phyloP scores from a whole-genome alignment of 2,888 invertebrate genomes.

The Cyrtodaria siliqua region DNA sequence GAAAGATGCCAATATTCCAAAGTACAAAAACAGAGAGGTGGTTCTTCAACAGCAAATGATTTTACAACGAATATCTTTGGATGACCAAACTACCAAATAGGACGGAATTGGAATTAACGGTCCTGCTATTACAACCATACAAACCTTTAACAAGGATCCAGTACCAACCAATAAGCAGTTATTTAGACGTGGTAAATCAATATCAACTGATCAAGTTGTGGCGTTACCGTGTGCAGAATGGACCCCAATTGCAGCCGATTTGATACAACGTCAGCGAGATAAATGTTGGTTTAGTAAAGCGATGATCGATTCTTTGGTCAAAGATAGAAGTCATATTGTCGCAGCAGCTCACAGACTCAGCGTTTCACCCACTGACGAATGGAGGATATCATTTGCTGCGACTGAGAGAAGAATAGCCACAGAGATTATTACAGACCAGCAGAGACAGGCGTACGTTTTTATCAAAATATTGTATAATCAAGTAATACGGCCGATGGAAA shows the following conservation, averaged over 20 bases:
- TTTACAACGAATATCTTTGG: too few species aligned
- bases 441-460: slow-evolving; percentile 47
- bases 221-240: slow-evolving; percentile 37
- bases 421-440: slow-evolving; percentile 40
- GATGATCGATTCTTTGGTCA: slow-evolving; percentile 13
- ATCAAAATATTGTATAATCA: slow-evolving; percentile 47
- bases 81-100: too few species aligned
- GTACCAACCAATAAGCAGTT: too few species aligned
- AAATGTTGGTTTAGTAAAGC: slow-evolving; percentile 20
- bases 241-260: slow-evolving; percentile 30
- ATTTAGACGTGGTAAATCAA: too few species aligned
- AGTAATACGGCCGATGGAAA: slow-evolving; percentile 4
- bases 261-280: slow-evolving; percentile 17
- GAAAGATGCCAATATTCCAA: too few species aligned
- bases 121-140: too few species aligned
- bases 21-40: too few species aligned
- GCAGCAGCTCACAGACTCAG: slow-evolving; percentile 32
- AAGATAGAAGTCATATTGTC: slow-evolving; percentile 40
- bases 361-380: slow-evolving; percentile 31
- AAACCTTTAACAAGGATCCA: too few species aligned
- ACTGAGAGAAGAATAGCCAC: slow-evolving; percentile 38
- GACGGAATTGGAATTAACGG: too few species aligned
- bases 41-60: too few species aligned
- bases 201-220: slow-evolving; percentile 15
- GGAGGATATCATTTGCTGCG: slow-evolving; percentile 50